Conservation (phyloP, 2,797 vertebrate genomes). For the Ptychadena robeensis region DNA sequence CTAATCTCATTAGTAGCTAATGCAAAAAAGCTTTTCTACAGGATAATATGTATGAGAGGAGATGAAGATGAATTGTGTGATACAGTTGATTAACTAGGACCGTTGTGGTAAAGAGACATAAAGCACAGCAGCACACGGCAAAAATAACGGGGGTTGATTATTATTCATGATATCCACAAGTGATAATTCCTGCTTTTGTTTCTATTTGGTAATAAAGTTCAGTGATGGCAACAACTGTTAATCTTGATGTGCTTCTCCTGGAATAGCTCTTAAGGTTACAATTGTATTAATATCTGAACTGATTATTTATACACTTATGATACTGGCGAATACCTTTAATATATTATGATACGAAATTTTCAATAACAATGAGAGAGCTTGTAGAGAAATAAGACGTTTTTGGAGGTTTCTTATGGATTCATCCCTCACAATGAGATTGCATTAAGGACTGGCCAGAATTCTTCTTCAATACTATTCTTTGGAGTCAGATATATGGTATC, state of each 20-base stretch:
- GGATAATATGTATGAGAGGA: constrained; percentile 50
- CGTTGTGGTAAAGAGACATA: constrained; percentile 17
- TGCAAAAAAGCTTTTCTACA: constrained; percentile 46
- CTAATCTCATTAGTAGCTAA: constrained; percentile 50
- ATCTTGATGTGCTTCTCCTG: neutral
- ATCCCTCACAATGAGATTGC: too few species aligned
- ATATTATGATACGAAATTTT: neutral
- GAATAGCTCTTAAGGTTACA: neutral
- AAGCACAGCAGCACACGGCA: constrained; percentile 19
- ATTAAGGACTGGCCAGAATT: too few species aligned
- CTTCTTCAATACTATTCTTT: too few species aligned
- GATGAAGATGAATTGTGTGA: constrained; percentile 41
- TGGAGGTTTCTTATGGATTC: too few species aligned
- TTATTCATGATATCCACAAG: constrained; percentile 37
- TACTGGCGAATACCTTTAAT: neutral
- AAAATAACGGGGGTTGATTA: constrained; percentile 29
- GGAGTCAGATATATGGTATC: too few species aligned
- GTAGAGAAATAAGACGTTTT: neutral
- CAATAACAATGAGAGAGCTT: too few species aligned
- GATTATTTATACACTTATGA: neutral
- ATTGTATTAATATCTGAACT: neutral
- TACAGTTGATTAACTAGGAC: constrained; percentile 41
- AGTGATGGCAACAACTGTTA: constrained; percentile 16
- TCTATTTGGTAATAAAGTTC: constrained; percentile 18
- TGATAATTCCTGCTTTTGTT: constrained; percentile 7